Base-by-base conservation (phyloP, 2,888 invertebrate species). In the Leistus spinibarbis region DNA sequence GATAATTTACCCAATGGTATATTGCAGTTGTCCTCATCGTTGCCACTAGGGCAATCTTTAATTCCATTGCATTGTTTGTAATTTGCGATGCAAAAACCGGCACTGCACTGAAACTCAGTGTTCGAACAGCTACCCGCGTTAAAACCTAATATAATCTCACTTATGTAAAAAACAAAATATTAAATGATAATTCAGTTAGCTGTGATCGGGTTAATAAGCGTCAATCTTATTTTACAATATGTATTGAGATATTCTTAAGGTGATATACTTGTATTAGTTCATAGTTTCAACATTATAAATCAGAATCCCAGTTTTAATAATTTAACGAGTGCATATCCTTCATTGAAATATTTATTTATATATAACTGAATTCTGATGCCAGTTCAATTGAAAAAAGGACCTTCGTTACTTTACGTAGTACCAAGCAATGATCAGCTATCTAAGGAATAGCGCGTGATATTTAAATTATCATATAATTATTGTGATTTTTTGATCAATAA, bases 71-170 rank as follows among this genome's bases (percentile, higher is more conserved):
- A 82, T 85, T 86, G 79, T 81, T 83, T 81, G 82, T 85, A 84
- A 66, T 85, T 87, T 77, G 87, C 86, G 82, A 93, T 86, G 84
- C 93, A 93, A 82, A 83, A 86, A 79, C 88, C 89, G 84, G 88
- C 89, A 84, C 89, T 86, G 83, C 90, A 90, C 80, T 86, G 86
- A 84, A 89, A 89, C 82, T 89, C 87, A 80, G 85, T 83, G 76
- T 83, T 80, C 69, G 78, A 78, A 79, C 84, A 85, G 17, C 63
- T 27, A 19, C 27, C 27, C 16, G 24, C 73, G 67, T 10, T 56
- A 17, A n/a, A 16, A 75, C 62, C 73, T 73, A 67, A 24, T 19
- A 17, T 67, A 40, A 73, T 57, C 67, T 78, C 70, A 75, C 77
- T 75, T 75, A 70, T 69, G 54, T 63, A 69, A 71, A 71, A 64